Conservation (phyloP, 23 tunicate genomes). For the Trididemnum nubilum region DNA sequence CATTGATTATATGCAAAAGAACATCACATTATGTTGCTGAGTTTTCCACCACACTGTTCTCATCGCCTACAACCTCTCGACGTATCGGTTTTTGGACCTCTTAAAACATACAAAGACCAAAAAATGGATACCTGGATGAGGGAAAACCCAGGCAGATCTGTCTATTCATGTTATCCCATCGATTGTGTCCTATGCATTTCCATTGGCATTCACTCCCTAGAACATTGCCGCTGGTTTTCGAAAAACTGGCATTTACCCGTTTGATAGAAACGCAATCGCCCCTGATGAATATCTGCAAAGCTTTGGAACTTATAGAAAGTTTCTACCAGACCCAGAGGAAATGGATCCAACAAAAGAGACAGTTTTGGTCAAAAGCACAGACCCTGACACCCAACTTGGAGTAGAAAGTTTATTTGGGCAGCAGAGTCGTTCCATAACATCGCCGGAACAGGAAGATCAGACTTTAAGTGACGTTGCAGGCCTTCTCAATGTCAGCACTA, state of each 20-base stretch:
- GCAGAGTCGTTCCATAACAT: neutral
- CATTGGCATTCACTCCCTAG: constrained; percentile 2
- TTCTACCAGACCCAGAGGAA: constrained; percentile 2
- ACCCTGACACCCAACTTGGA: neutral
- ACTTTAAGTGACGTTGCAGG: neutral
- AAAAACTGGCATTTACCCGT: constrained; percentile 10
- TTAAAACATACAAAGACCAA: neutral
- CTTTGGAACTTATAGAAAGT: constrained; percentile 2
- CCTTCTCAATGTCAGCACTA: neutral
- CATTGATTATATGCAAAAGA: constrained; percentile 23
- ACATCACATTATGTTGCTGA: neutral
- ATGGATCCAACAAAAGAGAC: neutral
- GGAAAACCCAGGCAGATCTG: constrained; percentile 24
- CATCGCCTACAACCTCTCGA: constrained; percentile 34
- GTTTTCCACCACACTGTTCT: constrained; percentile 32
- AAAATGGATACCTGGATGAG: constrained; percentile 35
- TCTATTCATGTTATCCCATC: constrained; percentile 22
- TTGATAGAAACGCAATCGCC: constrained; percentile 6
- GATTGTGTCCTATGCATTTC: constrained; percentile 5
- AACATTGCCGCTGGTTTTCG: constrained; percentile 19
- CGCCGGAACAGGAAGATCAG: neutral
- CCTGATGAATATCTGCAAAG: constrained; percentile 9
- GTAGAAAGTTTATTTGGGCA: neutral
- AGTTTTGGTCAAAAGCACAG: neutral
- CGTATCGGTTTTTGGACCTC: constrained; percentile 22